Conservation (phyloP, 2,113 vertebrate species). For the Nycticorax nycticorax region DNA sequence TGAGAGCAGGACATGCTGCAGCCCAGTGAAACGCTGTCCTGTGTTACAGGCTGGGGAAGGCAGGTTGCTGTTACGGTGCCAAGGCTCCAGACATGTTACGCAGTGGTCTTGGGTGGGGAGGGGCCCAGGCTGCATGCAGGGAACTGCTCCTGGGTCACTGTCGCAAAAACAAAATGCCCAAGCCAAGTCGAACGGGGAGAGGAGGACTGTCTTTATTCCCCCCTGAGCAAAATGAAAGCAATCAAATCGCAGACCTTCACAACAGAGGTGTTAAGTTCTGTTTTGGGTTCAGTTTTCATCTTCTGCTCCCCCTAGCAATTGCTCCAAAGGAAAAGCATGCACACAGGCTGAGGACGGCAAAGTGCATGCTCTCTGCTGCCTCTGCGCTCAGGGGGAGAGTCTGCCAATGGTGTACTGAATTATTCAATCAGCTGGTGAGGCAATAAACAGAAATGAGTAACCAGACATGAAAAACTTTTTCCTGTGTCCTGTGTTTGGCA, state of each 20-base stretch:
- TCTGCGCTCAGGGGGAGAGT: background rate
- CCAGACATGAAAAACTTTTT: background rate
- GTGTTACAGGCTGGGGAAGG: background rate
- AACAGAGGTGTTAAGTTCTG: background rate
- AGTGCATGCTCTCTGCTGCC: background rate
- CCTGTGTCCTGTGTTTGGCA: background rate
- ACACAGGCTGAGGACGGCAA: background rate
- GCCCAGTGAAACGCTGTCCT: background rate
- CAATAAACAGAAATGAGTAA: background rate
- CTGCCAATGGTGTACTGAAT: background rate
- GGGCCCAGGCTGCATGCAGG: background rate
- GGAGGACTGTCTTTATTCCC: background rate
- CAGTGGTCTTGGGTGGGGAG: background rate
- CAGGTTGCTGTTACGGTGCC: background rate
- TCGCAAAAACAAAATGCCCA: background rate
- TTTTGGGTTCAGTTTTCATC: background rate
- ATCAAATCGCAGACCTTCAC: background rate
- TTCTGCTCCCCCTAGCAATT: background rate
- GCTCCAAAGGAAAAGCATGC: background rate
- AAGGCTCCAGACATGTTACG: background rate
- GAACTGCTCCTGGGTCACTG: background rate
- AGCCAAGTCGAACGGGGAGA: background rate
- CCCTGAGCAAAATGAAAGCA: fast-evolving
- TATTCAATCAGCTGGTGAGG: background rate
- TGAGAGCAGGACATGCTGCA: background rate